Evolutionary conservation across 2,113 vertebrate species (phyloP).

Genomic region (Hassar affinis): DNA sequence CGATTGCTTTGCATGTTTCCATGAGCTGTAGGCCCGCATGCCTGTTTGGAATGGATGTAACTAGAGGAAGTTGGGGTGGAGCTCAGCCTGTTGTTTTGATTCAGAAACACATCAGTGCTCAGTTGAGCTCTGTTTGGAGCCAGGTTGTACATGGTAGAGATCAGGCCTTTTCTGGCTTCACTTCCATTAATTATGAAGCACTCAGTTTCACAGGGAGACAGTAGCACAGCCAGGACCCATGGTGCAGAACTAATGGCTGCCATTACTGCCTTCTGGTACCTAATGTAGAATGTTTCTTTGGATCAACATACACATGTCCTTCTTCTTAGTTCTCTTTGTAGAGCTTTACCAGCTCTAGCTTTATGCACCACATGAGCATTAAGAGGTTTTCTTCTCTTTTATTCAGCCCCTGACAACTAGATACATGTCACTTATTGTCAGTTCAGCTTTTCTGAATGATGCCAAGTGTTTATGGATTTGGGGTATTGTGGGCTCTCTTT

Average conservation of each 20-base stretch:
- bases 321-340: background rate
- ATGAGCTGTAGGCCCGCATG: background rate
- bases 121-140: background rate
- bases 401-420: constrained; percentile 12
- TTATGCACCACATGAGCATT: constrained; percentile 54
- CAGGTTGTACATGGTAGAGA: background rate
- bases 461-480: background rate
- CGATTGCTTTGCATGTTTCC: constrained; percentile 6
- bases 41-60: background rate
- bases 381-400: constrained; percentile 63
- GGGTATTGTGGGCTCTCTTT: background rate
- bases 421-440: background rate
- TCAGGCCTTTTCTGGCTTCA: background rate
- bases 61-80: background rate
- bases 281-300: background rate
- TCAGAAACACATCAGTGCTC: background rate
- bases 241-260: constrained; percentile 7
- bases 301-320: background rate
- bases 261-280: background rate
- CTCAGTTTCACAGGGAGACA: background rate
- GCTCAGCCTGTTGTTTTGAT: background rate
- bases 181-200: constrained; percentile 6
- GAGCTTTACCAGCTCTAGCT: constrained; percentile 46
- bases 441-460: background rate
- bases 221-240: background rate